Evolutionary conservation across 2,797 vertebrate species (phyloP), one percentile per base, ranked within the genome.

Genomic region (Sibirionetta formosa): DNA sequence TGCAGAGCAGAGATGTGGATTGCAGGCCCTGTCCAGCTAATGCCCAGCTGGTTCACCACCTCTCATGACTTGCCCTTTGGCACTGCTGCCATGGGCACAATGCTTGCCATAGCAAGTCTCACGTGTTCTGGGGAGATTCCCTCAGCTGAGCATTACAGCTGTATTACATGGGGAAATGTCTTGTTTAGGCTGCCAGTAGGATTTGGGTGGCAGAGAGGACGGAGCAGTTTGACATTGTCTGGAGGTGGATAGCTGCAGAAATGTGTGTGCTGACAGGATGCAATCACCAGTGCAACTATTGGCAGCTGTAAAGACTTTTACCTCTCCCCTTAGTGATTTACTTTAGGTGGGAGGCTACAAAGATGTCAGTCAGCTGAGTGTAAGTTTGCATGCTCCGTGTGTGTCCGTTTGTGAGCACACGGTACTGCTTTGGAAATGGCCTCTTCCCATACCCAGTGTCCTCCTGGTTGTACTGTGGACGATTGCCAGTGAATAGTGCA

Each of bases 311-410:
- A 63, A 50, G 11, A 8, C 31, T n/a, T 3, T 48, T 24, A 53
- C 35, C 38, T 83, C 27, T 76, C 33, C 18, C 11, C 7, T 57
- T 63, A 35, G 24, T n/a, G 3, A 44, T 63, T 78, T 65, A 19
- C 26, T 64, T 71, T 40, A 38, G 61, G 14, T 16, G 24, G 36
- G 14, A 5, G 15, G 10, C 15, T 63, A 14, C 12, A 23, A 33
- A 42, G 31, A n/a, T 16, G 11, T 33, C n/a, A 15, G 18, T 38
- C 6, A 66, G 14, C 33, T 22, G 33, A 23, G 13, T 4, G 5
- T 19, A n/a, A 12, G 57, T 35, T 71, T 3, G 0, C 20, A 54
- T 1, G 0, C 11, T n/a, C 31, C 6, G 24, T 26, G 20, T 50
- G 46, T 22, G 38, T 44, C 29, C 31, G 14, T 31, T 44, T 20